Base-by-base conservation (phyloP, 2,113 vertebrate genomes). In the Calyptomena viridis region DNA sequence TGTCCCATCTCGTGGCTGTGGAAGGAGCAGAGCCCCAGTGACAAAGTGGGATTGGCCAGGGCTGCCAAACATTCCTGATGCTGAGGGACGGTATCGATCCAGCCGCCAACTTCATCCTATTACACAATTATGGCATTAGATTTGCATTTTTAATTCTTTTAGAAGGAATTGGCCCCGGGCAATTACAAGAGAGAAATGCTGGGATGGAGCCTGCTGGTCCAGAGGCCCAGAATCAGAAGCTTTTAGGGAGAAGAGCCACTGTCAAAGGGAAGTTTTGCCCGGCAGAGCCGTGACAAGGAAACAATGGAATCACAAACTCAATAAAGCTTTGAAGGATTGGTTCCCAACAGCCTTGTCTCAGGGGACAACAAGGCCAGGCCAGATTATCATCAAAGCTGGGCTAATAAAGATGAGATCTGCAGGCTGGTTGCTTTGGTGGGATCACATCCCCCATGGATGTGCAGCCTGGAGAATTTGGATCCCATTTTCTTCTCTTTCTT, bases 71-170 rank as follows among this genome's bases (percentile, higher is more conserved):
- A 27, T 96, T 97, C 98, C 98, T 97, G 98, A 98, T 97, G 84
- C 97, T 79, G 91, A 97, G 93, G 97, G 82, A 94, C 66, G 66
- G 89, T 98, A 99, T 99, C 94, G 98, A 99, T 98, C 95, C 89
- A 83, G 89, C 98, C 98, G 98, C 98, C 98, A 98, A 90, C 91
- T 92, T 98, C 86, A 98, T 99, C 97, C 93, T 98, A 98, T 99
- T 98, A 98, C 93, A 84, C 97, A 97, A 98, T 98, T 97, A 98
- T 96, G 97, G 96, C 98, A 99, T 99, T 98, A 98, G 98, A 98
- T 99, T 99, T 98, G 97, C 98, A 99, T 98, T 98, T 99, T 99
- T 99, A 99, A 99, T 99, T 98, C 98, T 97, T 98, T 98, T 98
- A 98, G 97, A 92, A 98, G 97, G 98, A 97, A 98, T 98, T 96